phyloP scores from a whole-genome alignment of 2,888 invertebrate genomes.

The Scaptomyza parva region DNA sequence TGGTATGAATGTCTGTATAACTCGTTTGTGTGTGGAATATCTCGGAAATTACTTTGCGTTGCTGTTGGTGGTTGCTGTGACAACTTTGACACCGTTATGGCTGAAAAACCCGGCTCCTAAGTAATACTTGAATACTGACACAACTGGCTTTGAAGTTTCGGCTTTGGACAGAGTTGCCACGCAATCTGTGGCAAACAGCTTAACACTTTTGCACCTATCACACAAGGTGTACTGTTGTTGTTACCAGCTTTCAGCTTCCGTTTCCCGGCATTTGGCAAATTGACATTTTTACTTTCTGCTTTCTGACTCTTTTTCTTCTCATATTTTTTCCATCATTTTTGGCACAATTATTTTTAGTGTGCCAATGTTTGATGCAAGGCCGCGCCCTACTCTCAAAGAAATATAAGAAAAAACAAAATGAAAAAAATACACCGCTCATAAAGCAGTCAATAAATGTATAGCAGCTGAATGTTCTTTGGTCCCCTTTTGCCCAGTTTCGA shows the following conservation, averaged over 20 bases:
- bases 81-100: slow-evolving; percentile 65
- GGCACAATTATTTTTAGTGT: slow-evolving; percentile 56
- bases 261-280: slow-evolving; percentile 72
- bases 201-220: slow-evolving; percentile 60
- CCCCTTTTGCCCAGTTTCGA: slow-evolving; percentile 44
- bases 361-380: slow-evolving; percentile 12
- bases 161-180: slow-evolving; percentile 15
- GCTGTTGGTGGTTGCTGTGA: slow-evolving; percentile 66
- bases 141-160: slow-evolving; percentile 61
- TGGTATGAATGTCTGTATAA: slow-evolving; percentile 47
- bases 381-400: slow-evolving; percentile 27
- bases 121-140: slow-evolving; percentile 22
- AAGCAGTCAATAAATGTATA: slow-evolving; percentile 37
- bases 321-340: slow-evolving; percentile 34
- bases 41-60: slow-evolving; percentile 78
- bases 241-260: slow-evolving; percentile 50
- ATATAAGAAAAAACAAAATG: slow-evolving; percentile 8
- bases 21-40: slow-evolving; percentile 49
- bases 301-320: slow-evolving; percentile 16
- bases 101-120: slow-evolving; percentile 29
- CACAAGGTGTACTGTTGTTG: slow-evolving; percentile 26
- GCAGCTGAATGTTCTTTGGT: slow-evolving; percentile 25
- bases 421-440: slow-evolving; percentile 40
- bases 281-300: slow-evolving; percentile 69
- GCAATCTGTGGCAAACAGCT: slow-evolving; percentile 41